Conservation (phyloP, 2,888 invertebrate species). For the Lydus trimaculatus region DNA sequence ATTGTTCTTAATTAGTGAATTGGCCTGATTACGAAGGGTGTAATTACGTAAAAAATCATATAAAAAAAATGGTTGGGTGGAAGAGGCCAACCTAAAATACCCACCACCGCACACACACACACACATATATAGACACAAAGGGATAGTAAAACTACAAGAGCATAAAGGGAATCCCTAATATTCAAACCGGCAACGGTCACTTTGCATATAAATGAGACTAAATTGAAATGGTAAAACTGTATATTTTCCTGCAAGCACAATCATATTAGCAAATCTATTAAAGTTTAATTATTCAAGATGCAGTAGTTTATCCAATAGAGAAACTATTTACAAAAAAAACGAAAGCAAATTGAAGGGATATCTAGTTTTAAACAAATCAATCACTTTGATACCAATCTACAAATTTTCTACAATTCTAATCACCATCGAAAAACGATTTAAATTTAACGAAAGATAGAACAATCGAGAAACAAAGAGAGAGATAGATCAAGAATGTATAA, state of each 20-base stretch:
- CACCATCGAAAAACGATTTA: background rate
- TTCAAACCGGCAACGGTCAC: conserved; percentile 51
- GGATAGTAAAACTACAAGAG: conserved; percentile 48
- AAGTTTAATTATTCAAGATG: background rate
- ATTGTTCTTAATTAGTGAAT: background rate
- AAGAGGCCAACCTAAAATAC: conserved; percentile 37
- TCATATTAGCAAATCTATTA: conserved; percentile 46
- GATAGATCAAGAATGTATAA: background rate
- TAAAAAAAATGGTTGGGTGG: conserved; percentile 9
- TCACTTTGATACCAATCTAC: background rate
- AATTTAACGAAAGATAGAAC: background rate
- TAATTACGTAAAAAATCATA: background rate
- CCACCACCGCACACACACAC: no score
- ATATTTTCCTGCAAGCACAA: conserved; percentile 48
- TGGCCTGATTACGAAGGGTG: background rate
- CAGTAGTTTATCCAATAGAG: no score
- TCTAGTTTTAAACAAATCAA: background rate
- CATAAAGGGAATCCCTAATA: conserved; percentile 49
- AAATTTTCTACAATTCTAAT: background rate
- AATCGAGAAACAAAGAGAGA: no score
- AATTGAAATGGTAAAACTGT: conserved; percentile 56
- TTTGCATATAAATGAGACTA: conserved; percentile 56
- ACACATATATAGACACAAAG: conserved; percentile 31
- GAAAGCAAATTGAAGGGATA: no score
- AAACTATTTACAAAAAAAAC: no score